Evolutionary conservation across 1,140 invertebrate genomes (phyloP), one percentile per base, ranked within the genome.

Genomic region (Bombus polaris): DNA sequence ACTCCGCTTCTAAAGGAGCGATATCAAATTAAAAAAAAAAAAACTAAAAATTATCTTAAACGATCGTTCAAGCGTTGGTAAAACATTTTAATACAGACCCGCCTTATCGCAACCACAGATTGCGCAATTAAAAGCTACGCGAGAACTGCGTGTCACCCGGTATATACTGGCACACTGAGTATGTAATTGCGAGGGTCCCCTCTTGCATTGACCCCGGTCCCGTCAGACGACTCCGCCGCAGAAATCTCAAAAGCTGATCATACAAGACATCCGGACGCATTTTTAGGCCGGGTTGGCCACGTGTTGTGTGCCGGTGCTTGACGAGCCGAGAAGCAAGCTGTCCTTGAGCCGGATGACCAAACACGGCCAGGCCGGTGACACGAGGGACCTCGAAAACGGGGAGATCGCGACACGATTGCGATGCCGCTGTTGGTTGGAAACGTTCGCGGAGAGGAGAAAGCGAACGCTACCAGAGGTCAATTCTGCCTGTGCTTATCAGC

Each of bases 281-380:
- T 89, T 87, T 89, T 66, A 75, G 70, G 71, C 62, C 62, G 35
- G 9, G 3, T 18, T 87, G 88, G 74, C 84, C 88, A 89, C 72
- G 73, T 86, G 88, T 79, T 86, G 28, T 39, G 28, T n/a, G 71
- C 84, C 76, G 72, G 83, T 89, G 85, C 85, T 87, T 75, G 72
- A 71, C 70, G 68, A 81, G 74, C 37, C 53, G 81, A 86, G 75
- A 73, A 83, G n/a, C 71, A 44, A 66, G 65, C 84, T 89, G 85
- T 89, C 88, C 88, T 89, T 89, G 88, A 89, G 88, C 88, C 75
- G 88, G 39, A 88, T 89, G 87, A 82, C 87, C 88, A 70, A 89
- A 89, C 81, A 77, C 88, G 79, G 71, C 39, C 79, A 76, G 72
- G 86, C 73, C 75, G 72, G 84, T 66, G 88, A 83, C 78, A 71